Conservation (phyloP, 2,797 vertebrate genomes). For the Microtus agrestis region DNA sequence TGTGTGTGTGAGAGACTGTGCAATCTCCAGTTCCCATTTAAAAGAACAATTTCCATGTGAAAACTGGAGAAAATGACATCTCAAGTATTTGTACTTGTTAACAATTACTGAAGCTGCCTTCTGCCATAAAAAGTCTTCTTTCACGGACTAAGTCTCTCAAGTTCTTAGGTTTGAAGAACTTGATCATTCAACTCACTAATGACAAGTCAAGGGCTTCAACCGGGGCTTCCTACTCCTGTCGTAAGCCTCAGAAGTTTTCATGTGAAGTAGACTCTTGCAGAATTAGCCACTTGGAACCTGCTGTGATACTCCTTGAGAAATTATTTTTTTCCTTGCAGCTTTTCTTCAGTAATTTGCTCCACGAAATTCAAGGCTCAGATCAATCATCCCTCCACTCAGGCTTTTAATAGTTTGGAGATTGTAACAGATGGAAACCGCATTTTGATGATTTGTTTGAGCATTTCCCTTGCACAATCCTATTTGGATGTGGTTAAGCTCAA, state of each 20-base stretch:
- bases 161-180: background rate
- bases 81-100: background rate
- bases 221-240: background rate
- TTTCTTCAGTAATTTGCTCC: slow-evolving; percentile 43
- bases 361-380: slow-evolving; percentile 7
- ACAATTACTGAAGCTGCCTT: background rate
- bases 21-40: background rate
- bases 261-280: background rate
- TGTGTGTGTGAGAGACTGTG: background rate
- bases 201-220: background rate
- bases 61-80: background rate
- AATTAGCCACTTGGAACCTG: background rate
- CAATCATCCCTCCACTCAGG: background rate
- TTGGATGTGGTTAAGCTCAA: background rate
- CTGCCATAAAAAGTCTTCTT: background rate
- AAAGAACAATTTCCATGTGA: background rate
- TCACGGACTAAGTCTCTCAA: background rate
- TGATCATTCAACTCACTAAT: background rate
- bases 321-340: background rate
- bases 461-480: slow-evolving; percentile 1
- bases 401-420: slow-evolving; percentile 23
- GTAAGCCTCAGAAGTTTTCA: background rate
- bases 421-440: background rate
- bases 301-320: background rate
- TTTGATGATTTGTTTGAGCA: background rate